Evolutionary conservation across 2,888 invertebrate species (phyloP).

Genomic region (Amphipyra tragopoginis): DNA sequence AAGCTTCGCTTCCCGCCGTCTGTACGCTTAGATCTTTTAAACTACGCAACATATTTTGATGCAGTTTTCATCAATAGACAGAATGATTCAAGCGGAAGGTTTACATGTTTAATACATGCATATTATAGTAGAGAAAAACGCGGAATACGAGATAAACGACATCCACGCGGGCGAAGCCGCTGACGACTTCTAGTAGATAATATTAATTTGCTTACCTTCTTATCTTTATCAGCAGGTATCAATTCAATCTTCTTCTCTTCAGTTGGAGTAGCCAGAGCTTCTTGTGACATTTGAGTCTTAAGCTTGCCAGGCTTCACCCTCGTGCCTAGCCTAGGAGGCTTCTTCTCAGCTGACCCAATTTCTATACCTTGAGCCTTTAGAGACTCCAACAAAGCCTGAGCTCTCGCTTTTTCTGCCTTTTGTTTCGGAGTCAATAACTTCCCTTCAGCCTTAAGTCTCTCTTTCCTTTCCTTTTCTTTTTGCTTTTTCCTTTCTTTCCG

Average conservation of each 20-base stretch:
- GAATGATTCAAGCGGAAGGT: too few species aligned
- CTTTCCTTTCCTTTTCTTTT: constrained; percentile 97
- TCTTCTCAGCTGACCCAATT: constrained; percentile 93
- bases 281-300: constrained; percentile 91
- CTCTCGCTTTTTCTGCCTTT: constrained; percentile 96
- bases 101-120: too few species aligned
- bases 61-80: too few species aligned
- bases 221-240: constrained; percentile 89
- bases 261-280: constrained; percentile 84
- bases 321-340: constrained; percentile 92
- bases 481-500: constrained; percentile 96
- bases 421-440: constrained; percentile 98
- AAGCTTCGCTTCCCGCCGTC: too few species aligned
- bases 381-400: constrained; percentile 96
- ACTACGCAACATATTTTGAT: too few species aligned
- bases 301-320: constrained; percentile 93
- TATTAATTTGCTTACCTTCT: constrained; percentile 73
- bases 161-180: too few species aligned
- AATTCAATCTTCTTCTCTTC: constrained; percentile 86
- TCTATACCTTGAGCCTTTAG: constrained; percentile 96
- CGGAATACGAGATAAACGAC: too few species aligned
- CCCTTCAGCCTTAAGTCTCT: constrained; percentile 98
- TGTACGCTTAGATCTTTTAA: too few species aligned
- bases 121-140: too few species aligned
- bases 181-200: too few species aligned